phyloP scores from a whole-genome alignment of 1,140 invertebrate species.

The Brachionus angularis region DNA sequence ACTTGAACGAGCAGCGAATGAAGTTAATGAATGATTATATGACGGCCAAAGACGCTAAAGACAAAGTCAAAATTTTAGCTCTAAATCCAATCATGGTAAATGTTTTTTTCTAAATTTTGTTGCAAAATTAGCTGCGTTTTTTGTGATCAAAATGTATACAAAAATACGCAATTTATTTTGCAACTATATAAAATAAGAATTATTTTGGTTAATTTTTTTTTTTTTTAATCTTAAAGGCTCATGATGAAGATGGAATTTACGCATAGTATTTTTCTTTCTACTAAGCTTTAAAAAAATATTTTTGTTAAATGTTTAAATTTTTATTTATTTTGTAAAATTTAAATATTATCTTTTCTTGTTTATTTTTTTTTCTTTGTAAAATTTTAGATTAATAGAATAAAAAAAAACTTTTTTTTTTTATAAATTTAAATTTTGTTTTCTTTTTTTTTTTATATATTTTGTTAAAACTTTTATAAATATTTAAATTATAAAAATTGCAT shows the following conservation, averaged over 20 bases:
- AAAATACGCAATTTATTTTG: too few relatives aligned
- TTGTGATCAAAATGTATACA: too few relatives aligned
- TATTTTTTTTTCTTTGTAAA: too few relatives aligned
- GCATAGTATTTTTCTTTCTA: neutral
- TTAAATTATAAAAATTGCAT: too few relatives aligned
- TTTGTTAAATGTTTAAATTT: neutral
- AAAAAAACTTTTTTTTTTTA: too few relatives aligned
- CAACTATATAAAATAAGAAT: too few relatives aligned
- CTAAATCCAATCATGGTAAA: conserved; percentile 33
- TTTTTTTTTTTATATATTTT: too few relatives aligned
- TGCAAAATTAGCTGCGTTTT: too few relatives aligned
- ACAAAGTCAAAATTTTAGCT: conserved; percentile 35
- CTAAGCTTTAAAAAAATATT: neutral
- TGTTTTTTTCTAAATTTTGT: neutral
- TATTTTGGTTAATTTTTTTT: neutral
- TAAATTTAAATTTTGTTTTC: too few relatives aligned
- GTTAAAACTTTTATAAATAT: too few relatives aligned
- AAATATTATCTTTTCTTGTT: too few relatives aligned
- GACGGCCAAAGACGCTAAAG: conserved; percentile 38
- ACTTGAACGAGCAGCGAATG: conserved; percentile 47
- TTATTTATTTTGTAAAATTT: neutral
- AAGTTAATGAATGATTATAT: conserved; percentile 42
- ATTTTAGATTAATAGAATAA: too few relatives aligned
- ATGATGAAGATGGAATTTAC: conserved; percentile 41
- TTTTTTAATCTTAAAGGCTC: conserved; percentile 1